Percentiles rank a stretch among this genome's conserved stretches.
phyloP scores from a whole-genome alignment of 2,888 invertebrate species.

The Helicoverpa assulta region DNA sequence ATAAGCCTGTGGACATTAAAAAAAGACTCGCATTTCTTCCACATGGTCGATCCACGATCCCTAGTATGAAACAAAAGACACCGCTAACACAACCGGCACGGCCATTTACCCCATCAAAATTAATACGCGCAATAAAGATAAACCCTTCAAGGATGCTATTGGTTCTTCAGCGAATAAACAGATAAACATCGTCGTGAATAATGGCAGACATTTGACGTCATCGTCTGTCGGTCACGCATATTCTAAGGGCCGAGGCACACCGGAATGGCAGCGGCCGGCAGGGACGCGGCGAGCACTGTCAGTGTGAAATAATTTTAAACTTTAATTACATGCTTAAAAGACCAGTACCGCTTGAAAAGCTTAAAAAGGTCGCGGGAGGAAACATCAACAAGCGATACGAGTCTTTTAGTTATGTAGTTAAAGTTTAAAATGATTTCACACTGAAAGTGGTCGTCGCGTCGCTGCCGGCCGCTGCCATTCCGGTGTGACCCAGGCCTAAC shows the following conservation, averaged over 20 bases:
- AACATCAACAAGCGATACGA: no score
- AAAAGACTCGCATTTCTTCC: background rate
- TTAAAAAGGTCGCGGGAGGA: no score
- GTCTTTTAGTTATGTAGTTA: no score
- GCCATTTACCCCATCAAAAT: constrained; percentile 56
- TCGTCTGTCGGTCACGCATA: constrained; percentile 51
- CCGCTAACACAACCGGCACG: constrained; percentile 39
- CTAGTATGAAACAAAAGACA: constrained; percentile 32
- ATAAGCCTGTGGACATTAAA: no score
- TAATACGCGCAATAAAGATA: constrained; percentile 56
- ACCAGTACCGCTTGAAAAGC: no score
- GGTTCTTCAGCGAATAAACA: constrained; percentile 45
- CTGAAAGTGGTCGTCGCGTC: no score
- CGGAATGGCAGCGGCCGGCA: no score
- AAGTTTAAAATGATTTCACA: no score
- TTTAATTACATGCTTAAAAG: no score
- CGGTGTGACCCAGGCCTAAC: background rate
- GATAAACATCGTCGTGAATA: constrained; percentile 57
- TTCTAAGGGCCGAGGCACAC: background rate
- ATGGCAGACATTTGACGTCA: constrained; percentile 55
- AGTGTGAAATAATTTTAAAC: no score
- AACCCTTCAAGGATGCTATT: constrained; percentile 55
- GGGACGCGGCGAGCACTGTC: no score
- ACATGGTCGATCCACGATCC: constrained; percentile 25
- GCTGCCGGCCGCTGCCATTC: no score